Evolutionary conservation across 2,113 vertebrate genomes (phyloP), one percentile per base, ranked within the genome.

Genomic region (Marmota monax): DNA sequence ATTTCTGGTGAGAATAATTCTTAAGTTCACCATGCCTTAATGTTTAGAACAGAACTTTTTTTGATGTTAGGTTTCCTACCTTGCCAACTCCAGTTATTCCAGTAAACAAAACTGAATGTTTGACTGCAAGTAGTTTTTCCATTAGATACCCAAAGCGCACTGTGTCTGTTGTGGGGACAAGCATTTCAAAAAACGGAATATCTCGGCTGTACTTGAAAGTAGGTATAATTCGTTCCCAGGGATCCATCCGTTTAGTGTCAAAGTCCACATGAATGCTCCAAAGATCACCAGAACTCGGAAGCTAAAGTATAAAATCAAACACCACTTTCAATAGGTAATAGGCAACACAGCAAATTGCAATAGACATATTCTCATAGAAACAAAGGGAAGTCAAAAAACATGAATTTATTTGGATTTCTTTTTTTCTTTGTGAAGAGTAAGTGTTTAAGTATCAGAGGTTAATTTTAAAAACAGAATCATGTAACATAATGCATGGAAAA

Each of bases 21-120:
- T 48, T 48, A 65, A 17, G 48, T 48, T 58, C 23, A 42, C 11
- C 25, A 58, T 2, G 10, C 58, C 76, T 17, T 86, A 27, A 32
- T 1, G 53, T 76, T 7, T 58, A 67, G 67, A 70, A 69, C 37
- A 72, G 69, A 27, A 10, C 42, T 16, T 63, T 82, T 14, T 53
- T 6, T n/a, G 53, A 73, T 11, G 29, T 3, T 63, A 8, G 37
- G 12, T 76, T 61, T 91, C 97, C 85, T 98, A 99, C 99, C 99
- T 99, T 99, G 63, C 99, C 99, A 22, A 99, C 99, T 45, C 99
- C 99, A 18, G 99, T 99, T 82, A 90, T 98, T 37, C 99, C 99
- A 0, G 99, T 99, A 94, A 99, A 99, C 48, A 99, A 92, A 17
- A 99, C 99, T 0, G 99, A 99, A 72, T 98, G 99, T 10, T 37